phyloP scores from a whole-genome alignment of 2,113 vertebrate species.

The Hepsetus odoe region DNA sequence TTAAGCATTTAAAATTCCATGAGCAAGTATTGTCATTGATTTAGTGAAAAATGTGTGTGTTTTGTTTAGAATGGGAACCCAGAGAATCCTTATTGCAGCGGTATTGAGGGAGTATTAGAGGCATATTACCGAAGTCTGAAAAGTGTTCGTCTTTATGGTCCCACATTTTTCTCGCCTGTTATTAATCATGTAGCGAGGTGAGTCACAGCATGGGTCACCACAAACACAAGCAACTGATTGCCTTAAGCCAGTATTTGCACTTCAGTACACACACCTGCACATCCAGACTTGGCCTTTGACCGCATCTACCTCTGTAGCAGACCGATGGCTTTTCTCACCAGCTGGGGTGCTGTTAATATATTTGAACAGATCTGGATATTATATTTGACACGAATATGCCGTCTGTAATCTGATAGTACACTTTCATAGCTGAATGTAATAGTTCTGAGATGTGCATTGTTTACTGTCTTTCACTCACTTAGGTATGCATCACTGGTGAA shows the following conservation, averaged over 20 bases:
- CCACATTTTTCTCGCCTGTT: slow-evolving; percentile 96
- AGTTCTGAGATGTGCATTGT: neutral
- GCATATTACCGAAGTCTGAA: slow-evolving; percentile 95
- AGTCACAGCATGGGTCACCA: slow-evolving; percentile 35
- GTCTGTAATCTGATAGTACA: too few relatives aligned
- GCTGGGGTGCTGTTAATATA: neutral
- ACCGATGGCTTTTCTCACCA: neutral
- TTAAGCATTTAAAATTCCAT: too few relatives aligned
- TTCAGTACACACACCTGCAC: neutral
- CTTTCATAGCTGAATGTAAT: neutral
- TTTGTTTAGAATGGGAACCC: slow-evolving; percentile 89
- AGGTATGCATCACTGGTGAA: slow-evolving; percentile 92
- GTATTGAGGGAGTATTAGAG: slow-evolving; percentile 95
- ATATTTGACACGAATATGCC: too few relatives aligned
- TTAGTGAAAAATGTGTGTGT: slow-evolving; percentile 37
- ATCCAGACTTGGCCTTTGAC: neutral
- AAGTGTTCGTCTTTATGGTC: slow-evolving; percentile 91
- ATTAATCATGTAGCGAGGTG: slow-evolving; percentile 98
- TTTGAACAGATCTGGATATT: neutral
- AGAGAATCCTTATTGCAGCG: slow-evolving; percentile 92
- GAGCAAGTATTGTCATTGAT: too few relatives aligned
- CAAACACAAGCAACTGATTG: slow-evolving; percentile 1
- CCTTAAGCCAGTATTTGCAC: neutral
- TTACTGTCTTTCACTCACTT: slow-evolving; percentile 4
- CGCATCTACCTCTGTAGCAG: neutral